These are phyloP conservation scores for Maconellicoccus hirsutus DNA, from an alignment of 1,140 invertebrate species.

Conservation along the genomic window DNA sequence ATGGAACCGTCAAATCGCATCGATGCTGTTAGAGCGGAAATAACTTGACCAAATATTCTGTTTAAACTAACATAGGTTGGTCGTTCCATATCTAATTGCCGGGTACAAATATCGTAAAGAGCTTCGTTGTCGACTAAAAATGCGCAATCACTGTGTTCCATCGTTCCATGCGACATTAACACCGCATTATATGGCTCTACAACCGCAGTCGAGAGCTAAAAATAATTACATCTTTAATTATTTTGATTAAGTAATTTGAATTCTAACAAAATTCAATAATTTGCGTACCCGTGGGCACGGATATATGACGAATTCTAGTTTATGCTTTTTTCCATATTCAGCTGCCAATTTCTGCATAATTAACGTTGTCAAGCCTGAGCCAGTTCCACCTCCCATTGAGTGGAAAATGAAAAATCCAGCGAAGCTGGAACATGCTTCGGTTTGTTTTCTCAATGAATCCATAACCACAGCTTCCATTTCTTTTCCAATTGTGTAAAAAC, in stretches of 20 bases:
- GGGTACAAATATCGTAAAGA: slow-evolving; percentile 44
- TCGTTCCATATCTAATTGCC: slow-evolving; percentile 45
- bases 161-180: slow-evolving; percentile 48
- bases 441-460: slow-evolving; percentile 35
- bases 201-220: slow-evolving; percentile 28
- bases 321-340: slow-evolving; percentile 59
- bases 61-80: slow-evolving; percentile 44
- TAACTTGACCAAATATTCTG: slow-evolving; percentile 34
- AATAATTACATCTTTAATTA: background rate
- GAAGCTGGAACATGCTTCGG: slow-evolving; percentile 42
- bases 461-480: slow-evolving; percentile 28
- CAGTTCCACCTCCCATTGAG: slow-evolving; percentile 69
- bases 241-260: background rate
- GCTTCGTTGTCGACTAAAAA: slow-evolving; percentile 46
- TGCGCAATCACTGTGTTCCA: slow-evolving; percentile 51
- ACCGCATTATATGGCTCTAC: slow-evolving; percentile 40
- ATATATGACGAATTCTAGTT: slow-evolving; percentile 25
- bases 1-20: slow-evolving; percentile 50
- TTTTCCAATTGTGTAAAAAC: slow-evolving; percentile 44
- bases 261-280: too few species aligned
- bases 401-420: slow-evolving; percentile 59
- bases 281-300: slow-evolving; percentile 20
- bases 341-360: slow-evolving; percentile 63
- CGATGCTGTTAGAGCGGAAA: slow-evolving; percentile 42
- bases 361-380: slow-evolving; percentile 66